Evolutionary conservation across 2,113 vertebrate genomes (phyloP).

Genomic region (Microcebus griseorufus): DNA sequence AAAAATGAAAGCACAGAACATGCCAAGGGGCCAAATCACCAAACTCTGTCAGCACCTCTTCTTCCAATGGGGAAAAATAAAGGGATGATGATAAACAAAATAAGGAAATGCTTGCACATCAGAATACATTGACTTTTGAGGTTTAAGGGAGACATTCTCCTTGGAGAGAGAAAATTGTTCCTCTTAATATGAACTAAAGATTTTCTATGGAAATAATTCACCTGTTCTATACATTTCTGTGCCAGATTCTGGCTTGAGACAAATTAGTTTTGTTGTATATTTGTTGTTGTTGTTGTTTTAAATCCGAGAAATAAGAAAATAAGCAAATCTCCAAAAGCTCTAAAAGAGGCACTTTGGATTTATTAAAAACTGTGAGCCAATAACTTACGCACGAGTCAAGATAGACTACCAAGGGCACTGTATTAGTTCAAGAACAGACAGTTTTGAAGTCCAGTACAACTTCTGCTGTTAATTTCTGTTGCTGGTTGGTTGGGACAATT

Average conservation of each 20-base stretch:
- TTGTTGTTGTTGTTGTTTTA: background rate
- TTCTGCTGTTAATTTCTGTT: constrained; percentile 33
- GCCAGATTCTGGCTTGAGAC: background rate
- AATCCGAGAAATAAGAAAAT: background rate
- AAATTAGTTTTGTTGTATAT: background rate
- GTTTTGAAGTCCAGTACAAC: background rate
- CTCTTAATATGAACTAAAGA: constrained; percentile 20
- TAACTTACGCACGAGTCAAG: background rate
- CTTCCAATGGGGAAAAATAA: background rate
- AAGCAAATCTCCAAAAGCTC: constrained; percentile 14
- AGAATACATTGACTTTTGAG: background rate
- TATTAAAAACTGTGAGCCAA: background rate
- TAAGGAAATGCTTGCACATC: background rate
- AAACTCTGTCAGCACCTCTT: background rate
- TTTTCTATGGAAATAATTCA: constrained; percentile 16
- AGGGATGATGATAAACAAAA: background rate
- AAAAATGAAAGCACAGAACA: background rate
- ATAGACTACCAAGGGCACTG: background rate
- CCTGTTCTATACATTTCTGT: background rate
- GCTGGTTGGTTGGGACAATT: background rate
- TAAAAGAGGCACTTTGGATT: background rate
- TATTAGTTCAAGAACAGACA: background rate
- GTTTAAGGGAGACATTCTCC: background rate
- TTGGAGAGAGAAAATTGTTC: background rate
- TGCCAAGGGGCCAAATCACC: background rate